These are phyloP conservation scores for Stratiomys singularior DNA, from an alignment of 2,888 invertebrate species.

Conservation along the genomic window DNA sequence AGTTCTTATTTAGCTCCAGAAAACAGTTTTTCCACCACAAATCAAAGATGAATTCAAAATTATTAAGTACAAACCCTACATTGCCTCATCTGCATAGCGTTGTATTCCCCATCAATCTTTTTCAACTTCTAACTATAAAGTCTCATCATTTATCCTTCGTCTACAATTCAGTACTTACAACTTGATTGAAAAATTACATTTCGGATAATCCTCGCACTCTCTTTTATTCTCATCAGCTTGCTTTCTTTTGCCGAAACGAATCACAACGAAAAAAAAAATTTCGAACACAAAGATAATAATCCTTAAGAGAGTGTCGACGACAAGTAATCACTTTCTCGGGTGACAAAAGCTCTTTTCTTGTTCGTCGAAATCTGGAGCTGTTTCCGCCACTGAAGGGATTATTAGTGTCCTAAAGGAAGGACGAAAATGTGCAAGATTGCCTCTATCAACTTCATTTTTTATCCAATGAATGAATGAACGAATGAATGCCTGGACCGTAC, in stretches of 20 bases:
- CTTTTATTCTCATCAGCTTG: slow-evolving; percentile 9
- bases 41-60: too few species aligned
- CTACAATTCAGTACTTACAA: slow-evolving; percentile 10
- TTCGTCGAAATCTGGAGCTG: not conserved
- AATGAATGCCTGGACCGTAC: not conserved
- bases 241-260: not conserved
- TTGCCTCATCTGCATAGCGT: too few species aligned
- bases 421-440: not conserved
- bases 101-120: too few species aligned
- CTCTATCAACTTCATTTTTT: not conserved
- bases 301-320: slow-evolving; percentile 30
- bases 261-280: slow-evolving; percentile 7
- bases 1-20: too few species aligned
- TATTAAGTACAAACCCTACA: too few species aligned
- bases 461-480: not conserved
- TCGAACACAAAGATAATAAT: slow-evolving; percentile 36
- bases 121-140: too few species aligned
- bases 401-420: slow-evolving; percentile 10
- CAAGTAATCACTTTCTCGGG: slow-evolving; percentile 33
- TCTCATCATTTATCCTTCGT: not conserved
- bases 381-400: slow-evolving; percentile 1
- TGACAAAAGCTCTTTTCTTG: slow-evolving; percentile 24
- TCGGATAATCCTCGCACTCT: slow-evolving; percentile 10
- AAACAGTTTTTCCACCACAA: too few species aligned
- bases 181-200: slow-evolving; percentile 38